Conservation (phyloP, 2,888 invertebrate species). For the Diloba caeruleocephala region DNA sequence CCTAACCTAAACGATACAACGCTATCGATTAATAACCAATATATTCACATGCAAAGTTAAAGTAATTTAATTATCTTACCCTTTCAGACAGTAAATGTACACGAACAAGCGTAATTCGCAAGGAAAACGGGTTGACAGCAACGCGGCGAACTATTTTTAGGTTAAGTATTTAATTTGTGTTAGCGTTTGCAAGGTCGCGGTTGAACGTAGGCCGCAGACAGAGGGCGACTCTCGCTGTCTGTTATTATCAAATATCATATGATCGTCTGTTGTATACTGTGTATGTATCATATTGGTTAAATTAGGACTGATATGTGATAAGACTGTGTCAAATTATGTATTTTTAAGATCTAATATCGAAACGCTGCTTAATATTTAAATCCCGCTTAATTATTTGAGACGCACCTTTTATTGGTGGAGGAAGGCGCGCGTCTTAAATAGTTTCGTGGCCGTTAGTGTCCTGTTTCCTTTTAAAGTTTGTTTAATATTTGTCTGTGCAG, state of each 20-base stretch:
- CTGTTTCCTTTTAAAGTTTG: no score
- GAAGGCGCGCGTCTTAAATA: no score
- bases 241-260: conserved; percentile 36
- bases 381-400: no score
- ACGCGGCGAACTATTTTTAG: conserved; percentile 61
- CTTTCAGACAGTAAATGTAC: conserved; percentile 32
- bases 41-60: conserved; percentile 19
- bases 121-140: conserved; percentile 40
- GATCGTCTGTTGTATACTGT: conserved; percentile 29
- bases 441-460: no score
- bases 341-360: no score
- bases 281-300: conserved; percentile 10
- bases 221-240: conserved; percentile 30
- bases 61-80: conserved; percentile 50
- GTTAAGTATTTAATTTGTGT: conserved; percentile 61
- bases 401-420: no score
- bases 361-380: no score
- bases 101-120: conserved; percentile 38
- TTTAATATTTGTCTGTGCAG: conserved; percentile 9
- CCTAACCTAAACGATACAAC: conserved; percentile 4
- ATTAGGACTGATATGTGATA: no score
- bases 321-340: conserved; percentile 9
- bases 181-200: conserved; percentile 56
- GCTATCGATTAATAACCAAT: conserved; percentile 3
- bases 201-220: conserved; percentile 31